A percentile compares a stretch with the other conserved stretches of the same genome.
Conservation (phyloP, 2,797 vertebrate species). For the Chelmon rostratus region DNA sequence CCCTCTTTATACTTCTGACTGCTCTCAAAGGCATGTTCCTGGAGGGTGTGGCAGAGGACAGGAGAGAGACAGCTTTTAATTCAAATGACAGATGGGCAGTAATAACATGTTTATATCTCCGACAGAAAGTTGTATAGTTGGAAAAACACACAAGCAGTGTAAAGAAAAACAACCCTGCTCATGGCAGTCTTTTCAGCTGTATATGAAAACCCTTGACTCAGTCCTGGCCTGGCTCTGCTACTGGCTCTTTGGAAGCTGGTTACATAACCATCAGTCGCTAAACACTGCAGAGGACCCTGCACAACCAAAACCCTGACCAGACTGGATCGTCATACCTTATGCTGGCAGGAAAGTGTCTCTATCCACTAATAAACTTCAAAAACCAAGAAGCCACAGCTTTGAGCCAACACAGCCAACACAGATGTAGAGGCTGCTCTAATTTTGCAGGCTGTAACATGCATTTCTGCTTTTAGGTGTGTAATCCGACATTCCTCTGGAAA, state of each 20-base stretch:
- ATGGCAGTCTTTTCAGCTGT: constrained; percentile 27
- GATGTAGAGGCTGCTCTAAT: constrained; percentile 10
- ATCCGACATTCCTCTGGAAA: constrained; percentile 51
- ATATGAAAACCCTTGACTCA: constrained; percentile 49
- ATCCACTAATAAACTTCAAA: constrained; percentile 23
- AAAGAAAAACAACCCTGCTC: constrained; percentile 12
- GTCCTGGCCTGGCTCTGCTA: constrained; percentile 34
- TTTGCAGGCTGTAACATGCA: constrained; percentile 47
- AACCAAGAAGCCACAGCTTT: constrained; percentile 35
- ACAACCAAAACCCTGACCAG: constrained; percentile 42
- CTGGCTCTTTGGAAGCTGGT: constrained; percentile 48
- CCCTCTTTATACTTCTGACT: constrained; percentile 99
- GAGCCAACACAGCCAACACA: constrained; percentile 11
- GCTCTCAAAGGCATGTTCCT: constrained; percentile 99
- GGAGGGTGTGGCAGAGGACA: constrained; percentile 61
- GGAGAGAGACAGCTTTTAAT: constrained; percentile 28
- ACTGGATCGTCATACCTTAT: constrained; percentile 30
- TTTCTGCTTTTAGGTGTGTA: constrained; percentile 30
- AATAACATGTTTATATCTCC: constrained; percentile 3
- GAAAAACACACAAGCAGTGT: neutral
- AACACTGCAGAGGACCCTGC: constrained; percentile 57
- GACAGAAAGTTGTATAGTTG: neutral
- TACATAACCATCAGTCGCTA: constrained; percentile 59
- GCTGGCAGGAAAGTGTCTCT: constrained; percentile 27
- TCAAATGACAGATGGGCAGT: constrained; percentile 13